Evolutionary conservation across 2,113 vertebrate species (phyloP), one percentile per base, ranked within the genome.

Genomic region (Otis tarda): DNA sequence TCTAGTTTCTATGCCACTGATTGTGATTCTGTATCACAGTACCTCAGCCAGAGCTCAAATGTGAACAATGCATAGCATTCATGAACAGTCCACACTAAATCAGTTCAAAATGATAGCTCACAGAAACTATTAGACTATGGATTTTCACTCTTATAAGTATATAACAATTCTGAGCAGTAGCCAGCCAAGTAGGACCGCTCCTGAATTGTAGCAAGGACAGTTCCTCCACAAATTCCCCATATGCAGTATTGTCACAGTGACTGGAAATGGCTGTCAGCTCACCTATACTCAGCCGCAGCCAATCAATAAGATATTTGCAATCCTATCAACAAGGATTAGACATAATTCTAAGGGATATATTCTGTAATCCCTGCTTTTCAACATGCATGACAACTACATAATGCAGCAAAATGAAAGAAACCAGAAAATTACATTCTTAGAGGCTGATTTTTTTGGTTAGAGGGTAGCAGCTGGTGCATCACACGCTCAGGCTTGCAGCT

Each of bases 301-400:
- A 83, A 64, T 87, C 91, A 79, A 30, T 88, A 73, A 93, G 33
- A 31, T 74, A 74, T 56, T 86, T 94, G 43, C 88, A 90, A 93
- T 77, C 41, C 84, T 83, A 90, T 79, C 74, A 94, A 30, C 0
- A 0, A 37, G 50, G 67, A 83, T 93, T 86, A 89, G 71, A 53
- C 6, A 33, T 37, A 71, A 69, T 82, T 91, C 74, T 79, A 57
- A 82, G 31, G 59, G 77, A 73, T 79, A 73, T 33, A 79, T 57
- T 79, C 61, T 50, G 55, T 61, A 92, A 94, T 73, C 49, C 45
- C 65, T 35, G 37, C 28, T 94, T 92, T 94, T 84, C 77, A 65
- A 82, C 49, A 47, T 28, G 15, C 21, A 50, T 50, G 28, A 81
- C 80, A 92, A 47, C 57, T 31, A 17, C 1, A 25, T 60, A 65